phyloP scores from a whole-genome alignment of 2,888 invertebrate species.

The Tachina lurida region DNA sequence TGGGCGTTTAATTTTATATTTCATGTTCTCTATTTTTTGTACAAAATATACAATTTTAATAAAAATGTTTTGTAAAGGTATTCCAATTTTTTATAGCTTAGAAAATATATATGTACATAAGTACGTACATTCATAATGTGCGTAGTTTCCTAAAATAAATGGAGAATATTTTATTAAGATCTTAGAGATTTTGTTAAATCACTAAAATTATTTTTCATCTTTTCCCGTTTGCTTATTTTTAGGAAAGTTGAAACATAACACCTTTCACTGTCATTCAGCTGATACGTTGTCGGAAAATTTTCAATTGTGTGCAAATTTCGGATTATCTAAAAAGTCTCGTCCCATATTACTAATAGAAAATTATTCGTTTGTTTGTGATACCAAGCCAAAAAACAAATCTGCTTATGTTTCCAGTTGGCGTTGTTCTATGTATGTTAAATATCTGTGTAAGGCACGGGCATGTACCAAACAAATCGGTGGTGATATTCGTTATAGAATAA shows the following conservation, averaged over 20 bases:
- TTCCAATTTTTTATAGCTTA: neutral
- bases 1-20: neutral
- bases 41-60: constrained; percentile 29
- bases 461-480: constrained; percentile 72
- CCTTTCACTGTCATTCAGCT: constrained; percentile 51
- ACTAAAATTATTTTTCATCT: constrained; percentile 19
- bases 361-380: constrained; percentile 71
- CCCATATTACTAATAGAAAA: constrained; percentile 69
- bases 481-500: constrained; percentile 75
- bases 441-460: constrained; percentile 74
- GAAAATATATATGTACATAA: neutral
- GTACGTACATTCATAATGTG: no score
- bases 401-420: constrained; percentile 73
- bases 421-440: constrained; percentile 73
- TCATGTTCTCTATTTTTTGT: constrained; percentile 12
- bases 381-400: constrained; percentile 66
- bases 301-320: constrained; percentile 70
- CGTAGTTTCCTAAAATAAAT: neutral
- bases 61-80: constrained; percentile 30
- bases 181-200: neutral
- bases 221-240: constrained; percentile 47
- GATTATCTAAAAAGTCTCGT: constrained; percentile 71
- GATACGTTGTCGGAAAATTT: constrained; percentile 69
- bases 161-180: neutral
- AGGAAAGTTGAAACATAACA: constrained; percentile 49